Percentiles rank a stretch among this genome's conserved stretches.
phyloP scores from a whole-genome alignment of 92 coral and sea anemone genomes.

The Palythoa grandis region DNA sequence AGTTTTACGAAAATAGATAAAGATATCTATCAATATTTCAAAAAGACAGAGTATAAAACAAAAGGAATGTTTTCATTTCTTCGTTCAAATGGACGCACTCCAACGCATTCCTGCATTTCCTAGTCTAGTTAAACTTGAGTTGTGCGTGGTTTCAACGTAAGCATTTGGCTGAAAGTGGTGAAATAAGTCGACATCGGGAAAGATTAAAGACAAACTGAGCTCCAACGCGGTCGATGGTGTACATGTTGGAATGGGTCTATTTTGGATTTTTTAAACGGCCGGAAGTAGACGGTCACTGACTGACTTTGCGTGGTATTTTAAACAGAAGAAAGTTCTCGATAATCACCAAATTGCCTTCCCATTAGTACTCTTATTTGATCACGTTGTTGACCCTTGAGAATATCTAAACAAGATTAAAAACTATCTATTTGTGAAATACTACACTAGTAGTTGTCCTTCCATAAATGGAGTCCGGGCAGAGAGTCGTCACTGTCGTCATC shows the following conservation, averaged over 20 bases:
- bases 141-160: constrained; percentile 27
- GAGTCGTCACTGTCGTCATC: not conserved
- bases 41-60: not conserved
- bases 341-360: constrained; percentile 21
- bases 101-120: constrained; percentile 40
- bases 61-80: constrained; percentile 4
- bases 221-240: constrained; percentile 11
- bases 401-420: constrained; percentile 45
- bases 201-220: constrained; percentile 6
- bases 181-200: constrained; percentile 37
- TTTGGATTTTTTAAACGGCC: constrained; percentile 14
- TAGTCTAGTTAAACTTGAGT: constrained; percentile 18
- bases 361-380: constrained; percentile 30
- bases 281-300: constrained; percentile 25
- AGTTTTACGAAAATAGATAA: not conserved
- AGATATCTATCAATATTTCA: constrained; percentile 6
- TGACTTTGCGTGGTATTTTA: constrained; percentile 6
- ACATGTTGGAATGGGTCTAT: constrained; percentile 26
- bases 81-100: constrained; percentile 12
- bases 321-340: constrained; percentile 42
- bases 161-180: constrained; percentile 22
- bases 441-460: constrained; percentile 13
- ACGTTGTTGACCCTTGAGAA: constrained; percentile 42
- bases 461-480: constrained; percentile 15
- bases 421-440: constrained; percentile 41